Evolutionary conservation across 64 coral and sea anemone genomes (phyloP).

Genomic region (Montipora cactus): DNA sequence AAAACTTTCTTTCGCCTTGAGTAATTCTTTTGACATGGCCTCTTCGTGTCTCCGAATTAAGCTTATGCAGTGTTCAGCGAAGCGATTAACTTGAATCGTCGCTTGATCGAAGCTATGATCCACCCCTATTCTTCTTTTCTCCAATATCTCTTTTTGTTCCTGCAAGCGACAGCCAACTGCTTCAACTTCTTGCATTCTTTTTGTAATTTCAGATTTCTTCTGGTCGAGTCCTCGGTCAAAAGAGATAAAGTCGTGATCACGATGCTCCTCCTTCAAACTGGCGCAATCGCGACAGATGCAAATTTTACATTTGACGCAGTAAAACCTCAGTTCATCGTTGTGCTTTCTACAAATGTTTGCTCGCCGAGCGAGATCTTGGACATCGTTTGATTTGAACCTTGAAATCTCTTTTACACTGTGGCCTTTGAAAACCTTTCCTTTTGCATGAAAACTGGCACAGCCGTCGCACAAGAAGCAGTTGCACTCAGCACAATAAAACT

Average conservation of each 20-base stretch:
- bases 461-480: neutral
- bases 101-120: neutral
- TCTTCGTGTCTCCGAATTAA: neutral
- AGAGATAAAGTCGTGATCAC: neutral
- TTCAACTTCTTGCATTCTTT: neutral
- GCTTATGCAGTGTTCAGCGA: neutral
- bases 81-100: neutral
- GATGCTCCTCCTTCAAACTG: too few relatives aligned
- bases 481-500: slow-evolving; percentile 3
- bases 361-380: neutral
- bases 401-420: neutral
- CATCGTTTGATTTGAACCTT: neutral
- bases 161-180: neutral
- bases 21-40: neutral
- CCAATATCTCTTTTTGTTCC: neutral
- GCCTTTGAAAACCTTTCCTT: neutral
- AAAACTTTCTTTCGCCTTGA: neutral
- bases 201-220: neutral
- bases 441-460: neutral
- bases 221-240: neutral
- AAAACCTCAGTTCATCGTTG: neutral
- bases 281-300: slow-evolving; percentile 25
- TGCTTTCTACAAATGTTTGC: neutral
- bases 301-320: slow-evolving; percentile 3
- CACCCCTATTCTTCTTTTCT: neutral